Evolutionary conservation across 2,113 vertebrate species (phyloP), one percentile per base, ranked within the genome.

Genomic region (Orycteropus afer): DNA sequence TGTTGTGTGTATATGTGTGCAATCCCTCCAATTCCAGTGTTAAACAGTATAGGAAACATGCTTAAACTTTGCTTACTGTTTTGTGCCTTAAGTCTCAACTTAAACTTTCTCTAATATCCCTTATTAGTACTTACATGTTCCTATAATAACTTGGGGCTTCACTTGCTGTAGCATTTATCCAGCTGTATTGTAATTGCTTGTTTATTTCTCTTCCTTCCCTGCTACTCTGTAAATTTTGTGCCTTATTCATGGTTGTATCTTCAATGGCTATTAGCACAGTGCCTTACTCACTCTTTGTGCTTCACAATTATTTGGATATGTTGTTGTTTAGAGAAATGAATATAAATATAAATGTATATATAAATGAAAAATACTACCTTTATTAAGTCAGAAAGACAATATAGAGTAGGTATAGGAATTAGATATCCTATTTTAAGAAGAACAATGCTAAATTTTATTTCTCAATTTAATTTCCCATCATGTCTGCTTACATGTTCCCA

Each of bases 321-420:
- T n/a, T 81, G 18, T 67, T 67, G 90, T 81, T 67, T 42, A 93
- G 95, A 86, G 82, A 78, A 93, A 63, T 71, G 32, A 77, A 86
- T 55, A 65, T 23, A 57, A 57, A 57, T 57, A 57, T 57, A 57
- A 57, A 57, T 57, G 55, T 18, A 57, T 57, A 57, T 57, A 20
- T 22, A 57, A 57, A 57, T 57, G 55, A 22, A 67, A 63, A 53
- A 42, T 88, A 76, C 34, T 25, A 40, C n/a, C 4, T 79, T 73
- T 34, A 40, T 92, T 77, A 5, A 17, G 37, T 22, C 57, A 90
- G 18, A 40, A 61, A 84, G 89, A 40, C 8, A 81, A 53, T 59
- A 27, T 53, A 29, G 45, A 53, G 5, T 20, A 80, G 57, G 25
- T 67, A 18, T 76, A 67, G 15, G 49, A 23, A 65, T 63, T 23